A percentile compares a stretch with the other conserved stretches of the same genome.
Conservation (phyloP, 2,888 invertebrate genomes). For the Morpho helenor region DNA sequence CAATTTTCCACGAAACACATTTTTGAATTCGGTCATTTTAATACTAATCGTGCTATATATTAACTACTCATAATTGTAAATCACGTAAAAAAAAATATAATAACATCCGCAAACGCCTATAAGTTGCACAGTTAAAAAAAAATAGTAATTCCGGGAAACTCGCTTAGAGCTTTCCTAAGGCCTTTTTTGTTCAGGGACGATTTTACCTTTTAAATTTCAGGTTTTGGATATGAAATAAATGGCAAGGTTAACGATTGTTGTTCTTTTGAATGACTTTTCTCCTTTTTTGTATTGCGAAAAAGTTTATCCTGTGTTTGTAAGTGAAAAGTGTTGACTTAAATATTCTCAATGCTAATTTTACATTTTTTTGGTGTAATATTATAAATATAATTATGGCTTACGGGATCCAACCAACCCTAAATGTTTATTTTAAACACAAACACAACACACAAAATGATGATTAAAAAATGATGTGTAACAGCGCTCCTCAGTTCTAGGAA, state of each 20-base stretch:
- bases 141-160: slow-evolving; percentile 35
- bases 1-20: too few species aligned
- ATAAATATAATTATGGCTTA: too few species aligned
- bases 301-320: neutral
- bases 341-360: too few species aligned
- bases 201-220: slow-evolving; percentile 22
- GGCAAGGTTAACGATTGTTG: slow-evolving; percentile 25
- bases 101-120: slow-evolving; percentile 6
- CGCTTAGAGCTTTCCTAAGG: slow-evolving; percentile 41
- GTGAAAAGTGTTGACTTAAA: neutral
- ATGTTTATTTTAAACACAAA: too few species aligned
- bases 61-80: neutral
- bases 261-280: slow-evolving; percentile 24
- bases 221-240: slow-evolving; percentile 34
- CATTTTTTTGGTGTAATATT: too few species aligned
- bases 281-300: slow-evolving; percentile 6
- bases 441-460: too few species aligned
- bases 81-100: neutral
- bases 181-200: slow-evolving; percentile 31
- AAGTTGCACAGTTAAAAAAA: slow-evolving; percentile 14
- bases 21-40: too few species aligned
- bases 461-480: too few species aligned
- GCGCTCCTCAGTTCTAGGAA: too few species aligned
- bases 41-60: too few species aligned
- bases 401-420: too few species aligned